Evolutionary conservation across 2,797 vertebrate genomes (phyloP), one percentile per base, ranked within the genome.

Genomic region (Ptychadena robeensis): DNA sequence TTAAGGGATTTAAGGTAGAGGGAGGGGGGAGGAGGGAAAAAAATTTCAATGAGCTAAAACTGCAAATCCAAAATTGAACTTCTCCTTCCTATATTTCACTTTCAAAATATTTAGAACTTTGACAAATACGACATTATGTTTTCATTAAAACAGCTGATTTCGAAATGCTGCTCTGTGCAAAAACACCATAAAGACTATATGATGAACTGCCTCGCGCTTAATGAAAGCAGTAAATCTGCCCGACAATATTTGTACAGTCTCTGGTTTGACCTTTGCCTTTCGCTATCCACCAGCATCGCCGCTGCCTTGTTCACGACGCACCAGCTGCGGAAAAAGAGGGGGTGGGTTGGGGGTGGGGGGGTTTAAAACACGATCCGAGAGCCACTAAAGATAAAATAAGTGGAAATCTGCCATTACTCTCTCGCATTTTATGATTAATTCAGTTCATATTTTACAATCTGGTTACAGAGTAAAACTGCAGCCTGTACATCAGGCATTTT

Each of bases 221-320:
- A 96, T 96, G 95, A 96, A 96, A 96, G 95, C 95, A 94, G 95
- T 96, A 96, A 96, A 96, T 96, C 95, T 94, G 93, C 88, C 82
- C 85, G 86, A 89, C 93, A 93, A 94, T 95, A 95, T 95, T 93
- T 95, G 94, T 90, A 91, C 92, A 93, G 93, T 91, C 94, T 92
- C 92, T 90, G 88, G 92, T 92, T 91, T 95, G 94, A 94, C 94
- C 94, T 95, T 94, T 94, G 94, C 92, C 94, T 94, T 90, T 83
- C 89, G 89, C 93, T 90, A 93, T 93, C 93, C 94, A 92, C 91
- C 88, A 92, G 90, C 91, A 90, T 89, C 91, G 92, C 92, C 87
- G 88, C 90, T 88, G 91, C 92, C 85, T 91, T 88, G 87, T 90
- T 81, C 84, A 92, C 92, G 88, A 88, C 88, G 88, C 86, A 88